These are phyloP conservation scores for Kryptopterus vitreolus DNA, from an alignment of 2,797 vertebrate species.

Conservation along the genomic window DNA sequence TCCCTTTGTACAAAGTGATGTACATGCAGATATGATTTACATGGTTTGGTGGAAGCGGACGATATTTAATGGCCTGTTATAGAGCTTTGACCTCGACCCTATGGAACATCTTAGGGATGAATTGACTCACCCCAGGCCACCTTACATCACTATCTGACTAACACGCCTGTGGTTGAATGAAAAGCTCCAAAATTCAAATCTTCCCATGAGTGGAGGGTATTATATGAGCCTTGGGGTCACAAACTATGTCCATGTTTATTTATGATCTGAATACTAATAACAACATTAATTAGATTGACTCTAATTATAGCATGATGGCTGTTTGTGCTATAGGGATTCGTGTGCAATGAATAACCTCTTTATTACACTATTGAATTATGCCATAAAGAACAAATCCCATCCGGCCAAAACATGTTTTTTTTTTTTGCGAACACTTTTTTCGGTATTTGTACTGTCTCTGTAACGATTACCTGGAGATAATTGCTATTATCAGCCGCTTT, in stretches of 20 bases:
- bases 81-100: too few relatives aligned
- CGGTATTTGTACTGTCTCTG: neutral
- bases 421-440: neutral
- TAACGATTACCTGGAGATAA: neutral
- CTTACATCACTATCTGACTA: too few relatives aligned
- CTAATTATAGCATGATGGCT: neutral
- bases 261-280: neutral
- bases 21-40: too few relatives aligned
- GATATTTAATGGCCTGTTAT: too few relatives aligned
- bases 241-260: neutral
- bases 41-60: too few relatives aligned
- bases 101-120: too few relatives aligned
- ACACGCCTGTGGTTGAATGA: too few relatives aligned
- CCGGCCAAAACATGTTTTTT: neutral
- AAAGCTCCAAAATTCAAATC: too few relatives aligned
- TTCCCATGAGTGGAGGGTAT: too few relatives aligned
- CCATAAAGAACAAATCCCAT: neutral
- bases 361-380: neutral
- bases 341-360: neutral
- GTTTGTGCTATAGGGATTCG: neutral
- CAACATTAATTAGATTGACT: neutral
- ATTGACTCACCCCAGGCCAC: too few relatives aligned
- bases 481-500: conserved; percentile 32
- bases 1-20: too few relatives aligned
- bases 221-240: too few relatives aligned